phyloP scores from a whole-genome alignment of 1,140 invertebrate species.

The Scaptomyza montana region DNA sequence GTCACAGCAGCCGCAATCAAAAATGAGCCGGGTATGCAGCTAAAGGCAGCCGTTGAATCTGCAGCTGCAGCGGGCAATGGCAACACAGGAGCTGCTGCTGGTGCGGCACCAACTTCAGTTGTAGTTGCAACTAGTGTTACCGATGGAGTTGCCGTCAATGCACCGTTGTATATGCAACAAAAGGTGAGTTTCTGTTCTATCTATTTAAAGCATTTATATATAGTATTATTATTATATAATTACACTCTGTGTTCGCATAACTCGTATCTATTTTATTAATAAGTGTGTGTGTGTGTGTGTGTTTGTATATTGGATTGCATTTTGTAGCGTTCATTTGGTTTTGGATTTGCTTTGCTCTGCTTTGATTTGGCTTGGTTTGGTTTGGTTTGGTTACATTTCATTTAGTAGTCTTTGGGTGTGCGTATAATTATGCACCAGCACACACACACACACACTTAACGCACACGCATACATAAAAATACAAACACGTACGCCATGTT shows the following conservation, averaged over 20 bases:
- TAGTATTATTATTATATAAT: not conserved
- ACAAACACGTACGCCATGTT: slow-evolving; percentile 24
- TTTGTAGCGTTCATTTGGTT: slow-evolving; percentile 65
- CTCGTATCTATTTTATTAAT: slow-evolving; percentile 13
- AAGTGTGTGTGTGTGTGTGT: slow-evolving; percentile 31
- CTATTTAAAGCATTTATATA: not conserved
- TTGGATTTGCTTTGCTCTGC: slow-evolving; percentile 59
- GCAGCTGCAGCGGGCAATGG: slow-evolving; percentile 32
- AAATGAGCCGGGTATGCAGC: slow-evolving; percentile 85
- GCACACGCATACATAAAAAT: slow-evolving; percentile 16
- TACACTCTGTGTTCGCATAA: not conserved
- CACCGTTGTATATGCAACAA: slow-evolving; percentile 82
- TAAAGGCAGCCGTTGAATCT: slow-evolving; percentile 80
- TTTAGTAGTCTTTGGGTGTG: slow-evolving; percentile 31
- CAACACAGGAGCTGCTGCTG: slow-evolving; percentile 42
- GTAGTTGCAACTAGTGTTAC: slow-evolving; percentile 84
- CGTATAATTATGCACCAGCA: slow-evolving; percentile 37
- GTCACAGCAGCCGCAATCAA: slow-evolving; percentile 87
- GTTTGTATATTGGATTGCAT: slow-evolving; percentile 53
- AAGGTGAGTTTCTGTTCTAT: slow-evolving; percentile 67
- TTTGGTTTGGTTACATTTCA: slow-evolving; percentile 14
- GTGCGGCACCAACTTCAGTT: slow-evolving; percentile 53
- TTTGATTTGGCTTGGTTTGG: slow-evolving; percentile 24
- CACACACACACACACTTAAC: slow-evolving; percentile 16
- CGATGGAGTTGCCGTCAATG: slow-evolving; percentile 80